phyloP scores from a whole-genome alignment of 2,888 invertebrate genomes.

The Rhagophthalmus giganteus region DNA sequence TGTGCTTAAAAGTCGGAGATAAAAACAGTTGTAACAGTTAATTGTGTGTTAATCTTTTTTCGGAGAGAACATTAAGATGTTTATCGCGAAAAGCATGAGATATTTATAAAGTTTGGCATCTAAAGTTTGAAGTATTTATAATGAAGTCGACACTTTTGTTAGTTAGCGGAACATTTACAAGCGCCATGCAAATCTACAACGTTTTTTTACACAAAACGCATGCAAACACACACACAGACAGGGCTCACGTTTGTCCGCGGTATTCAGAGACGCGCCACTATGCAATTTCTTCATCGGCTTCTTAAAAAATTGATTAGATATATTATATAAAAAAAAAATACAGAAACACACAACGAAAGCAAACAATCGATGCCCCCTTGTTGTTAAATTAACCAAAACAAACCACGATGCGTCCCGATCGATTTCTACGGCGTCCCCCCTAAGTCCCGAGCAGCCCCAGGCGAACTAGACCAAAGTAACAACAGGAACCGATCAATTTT shows the following conservation, averaged over 20 bases:
- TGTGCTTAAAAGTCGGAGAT: slow-evolving; percentile 11
- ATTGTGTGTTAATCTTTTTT: slow-evolving; percentile 16
- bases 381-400: slow-evolving; percentile 17
- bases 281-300: slow-evolving; percentile 1
- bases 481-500: slow-evolving; percentile 55
- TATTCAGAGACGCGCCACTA: slow-evolving; percentile 43
- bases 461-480: slow-evolving; percentile 36
- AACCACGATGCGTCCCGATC: slow-evolving; percentile 31
- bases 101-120: slow-evolving; percentile 18
- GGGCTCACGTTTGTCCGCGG: slow-evolving; percentile 52
- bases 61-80: slow-evolving; percentile 16
- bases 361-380: too few species aligned
- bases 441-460: slow-evolving; percentile 22
- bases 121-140: slow-evolving; percentile 10
- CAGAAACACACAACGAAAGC: too few species aligned
- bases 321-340: too few species aligned
- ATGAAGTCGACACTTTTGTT: background rate
- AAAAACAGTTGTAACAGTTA: slow-evolving; percentile 7
- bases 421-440: slow-evolving; percentile 33
- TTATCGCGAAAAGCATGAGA: slow-evolving; percentile 15
- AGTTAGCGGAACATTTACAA: background rate
- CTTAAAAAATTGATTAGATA: background rate
- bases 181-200: slow-evolving; percentile 4
- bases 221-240: slow-evolving; percentile 44
- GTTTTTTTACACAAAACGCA: slow-evolving; percentile 27